phyloP scores from a whole-genome alignment of 2,888 invertebrate species.

The Xestoiulus laeticollis region DNA sequence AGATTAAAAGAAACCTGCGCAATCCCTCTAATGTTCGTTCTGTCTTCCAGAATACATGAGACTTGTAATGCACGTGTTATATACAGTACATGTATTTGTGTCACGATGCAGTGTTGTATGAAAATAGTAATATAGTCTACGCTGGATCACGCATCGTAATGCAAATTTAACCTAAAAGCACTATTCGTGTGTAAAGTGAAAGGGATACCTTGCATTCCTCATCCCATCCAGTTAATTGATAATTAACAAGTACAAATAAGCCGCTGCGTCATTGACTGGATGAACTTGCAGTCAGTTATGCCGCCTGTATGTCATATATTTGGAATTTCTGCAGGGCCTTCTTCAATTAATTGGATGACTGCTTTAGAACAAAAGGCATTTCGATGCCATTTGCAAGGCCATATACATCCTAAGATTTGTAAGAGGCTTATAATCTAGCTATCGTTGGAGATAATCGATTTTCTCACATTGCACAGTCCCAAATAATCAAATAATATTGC shows the following conservation, averaged over 20 bases:
- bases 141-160: not conserved
- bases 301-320: not conserved
- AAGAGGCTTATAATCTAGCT: conserved; percentile 39
- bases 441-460: conserved; percentile 35
- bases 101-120: no score
- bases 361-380: conserved; percentile 42
- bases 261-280: conserved; percentile 35
- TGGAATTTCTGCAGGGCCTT: conserved; percentile 21
- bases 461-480: not conserved
- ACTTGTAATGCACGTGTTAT: no score
- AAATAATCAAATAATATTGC: conserved; percentile 35
- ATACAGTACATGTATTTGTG: no score
- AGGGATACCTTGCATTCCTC: not conserved
- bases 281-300: conserved; percentile 14
- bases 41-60: no score
- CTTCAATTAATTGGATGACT: conserved; percentile 24
- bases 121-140: no score
- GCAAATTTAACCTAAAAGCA: not conserved
- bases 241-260: conserved; percentile 41
- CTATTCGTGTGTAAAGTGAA: not conserved
- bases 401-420: not conserved
- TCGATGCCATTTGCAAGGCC: conserved; percentile 31
- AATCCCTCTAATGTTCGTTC: no score
- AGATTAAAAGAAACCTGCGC: no score
- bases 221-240: conserved; percentile 14